Conservation (phyloP, 2,113 vertebrate genomes). For the Agapornis roseicollis region DNA sequence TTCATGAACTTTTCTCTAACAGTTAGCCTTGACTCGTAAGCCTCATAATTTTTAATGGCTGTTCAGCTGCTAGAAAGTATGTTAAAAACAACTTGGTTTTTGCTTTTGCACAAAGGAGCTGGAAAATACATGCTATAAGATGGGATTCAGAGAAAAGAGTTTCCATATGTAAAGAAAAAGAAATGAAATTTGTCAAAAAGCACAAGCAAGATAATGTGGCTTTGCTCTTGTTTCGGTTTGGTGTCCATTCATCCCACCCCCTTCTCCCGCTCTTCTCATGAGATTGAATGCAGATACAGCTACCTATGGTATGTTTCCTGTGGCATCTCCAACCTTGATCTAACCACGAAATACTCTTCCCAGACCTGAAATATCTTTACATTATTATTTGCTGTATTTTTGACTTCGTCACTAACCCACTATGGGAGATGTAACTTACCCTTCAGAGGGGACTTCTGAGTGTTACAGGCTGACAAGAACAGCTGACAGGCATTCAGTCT, state of each 20-base stretch:
- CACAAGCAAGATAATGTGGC: neutral
- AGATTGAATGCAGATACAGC: constrained; percentile 31
- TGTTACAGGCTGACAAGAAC: neutral
- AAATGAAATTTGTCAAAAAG: constrained; percentile 15
- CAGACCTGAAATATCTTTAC: neutral
- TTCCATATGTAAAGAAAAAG: neutral
- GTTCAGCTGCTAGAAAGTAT: neutral
- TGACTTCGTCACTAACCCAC: neutral
- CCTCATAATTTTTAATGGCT: neutral
- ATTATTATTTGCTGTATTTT: neutral
- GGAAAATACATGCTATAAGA: neutral
- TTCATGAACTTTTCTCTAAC: neutral
- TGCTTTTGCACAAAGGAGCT: neutral
- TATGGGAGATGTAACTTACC: neutral
- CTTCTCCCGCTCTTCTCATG: neutral
- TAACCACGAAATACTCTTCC: neutral
- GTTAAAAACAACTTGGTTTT: neutral
- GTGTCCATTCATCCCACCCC: rapidly evolving
- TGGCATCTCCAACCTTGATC: neutral
- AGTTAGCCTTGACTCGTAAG: neutral
- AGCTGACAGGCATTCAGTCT: neutral
- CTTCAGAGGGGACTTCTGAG: neutral
- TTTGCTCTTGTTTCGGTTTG: neutral
- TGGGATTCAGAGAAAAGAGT: constrained; percentile 15
- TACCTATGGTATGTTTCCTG: constrained; percentile 36